Base-by-base conservation (phyloP, 2,888 invertebrate genomes). In the Carabus problematicus region DNA sequence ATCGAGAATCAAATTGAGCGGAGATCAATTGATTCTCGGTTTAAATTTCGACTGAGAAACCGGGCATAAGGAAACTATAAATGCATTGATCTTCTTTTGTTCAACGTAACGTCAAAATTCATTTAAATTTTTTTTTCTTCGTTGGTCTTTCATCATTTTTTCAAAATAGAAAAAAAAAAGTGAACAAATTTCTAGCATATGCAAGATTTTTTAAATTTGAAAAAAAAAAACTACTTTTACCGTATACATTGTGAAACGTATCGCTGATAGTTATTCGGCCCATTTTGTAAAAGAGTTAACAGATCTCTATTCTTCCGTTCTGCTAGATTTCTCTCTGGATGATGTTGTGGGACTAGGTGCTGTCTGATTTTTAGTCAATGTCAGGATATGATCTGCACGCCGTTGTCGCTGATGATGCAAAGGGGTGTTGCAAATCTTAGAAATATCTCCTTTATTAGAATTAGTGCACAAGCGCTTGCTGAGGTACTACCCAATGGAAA, bases 341-440 rank as follows among this genome's bases (percentile, higher is more conserved):
- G 78, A 71, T 79, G 78, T 0, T 76, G 54, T 0, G 78, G 77
- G 3, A 73, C 73, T 0, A 77, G 45, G 3, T n/a, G 39, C 40
- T 59, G 41, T 9, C 18, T 29, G n/a, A 59, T 42, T 16, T 39
- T 12, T n/a, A 41, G 42, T 11, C 40, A 0, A 79, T 71, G 0
- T 71, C 74, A 1, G n/a, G 75, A 74, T 0, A 79, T 73, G 62
- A 80, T 79, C 47, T 79, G 79, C 0, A 74, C 62, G 0, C 79
- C 79, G 11, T 80, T 80, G 43, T 80, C 79, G 12, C 75, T 76
- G 3, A n/a, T n/a, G n/a, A 78, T 73, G 8, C 78, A 60, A 0
- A 80, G 43, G 0, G 77, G 77, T 1, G 75, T 18, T 1, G 79
- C 79, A 70, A 75, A 80, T 12, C 79, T 70, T 6, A 79, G 40